Percentiles rank a stretch among this genome's conserved stretches.
phyloP scores from a whole-genome alignment of 2,113 vertebrate species.

The Nerophis lumbriciformis region DNA sequence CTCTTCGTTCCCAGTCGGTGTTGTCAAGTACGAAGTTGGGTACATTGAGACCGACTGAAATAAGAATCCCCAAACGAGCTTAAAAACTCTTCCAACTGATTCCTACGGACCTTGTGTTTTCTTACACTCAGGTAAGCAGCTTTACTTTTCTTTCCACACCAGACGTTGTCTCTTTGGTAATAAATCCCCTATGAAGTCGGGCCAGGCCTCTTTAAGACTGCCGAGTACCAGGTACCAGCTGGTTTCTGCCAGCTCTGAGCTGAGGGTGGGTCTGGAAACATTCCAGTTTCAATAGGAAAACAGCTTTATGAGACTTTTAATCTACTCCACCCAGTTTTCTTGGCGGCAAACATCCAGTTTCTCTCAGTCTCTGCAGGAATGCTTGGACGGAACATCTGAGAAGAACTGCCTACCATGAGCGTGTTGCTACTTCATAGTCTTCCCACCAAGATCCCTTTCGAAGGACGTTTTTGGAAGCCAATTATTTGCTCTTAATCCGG shows the following conservation, averaged over 20 bases:
- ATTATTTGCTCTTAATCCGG: neutral
- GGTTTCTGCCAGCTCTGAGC: constrained; percentile 18
- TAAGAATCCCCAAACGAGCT: too few species aligned
- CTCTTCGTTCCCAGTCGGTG: too few species aligned
- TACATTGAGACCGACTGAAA: too few species aligned
- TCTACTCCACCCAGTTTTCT: neutral
- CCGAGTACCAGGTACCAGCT: neutral
- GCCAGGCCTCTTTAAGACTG: neutral
- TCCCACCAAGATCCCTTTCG: neutral
- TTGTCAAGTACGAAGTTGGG: too few species aligned
- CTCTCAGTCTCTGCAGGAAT: neutral
- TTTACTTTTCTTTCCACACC: too few species aligned
- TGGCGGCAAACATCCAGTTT: neutral
- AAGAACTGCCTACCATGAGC: neutral
- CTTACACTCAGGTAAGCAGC: too few species aligned
- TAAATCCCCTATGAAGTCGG: neutral
- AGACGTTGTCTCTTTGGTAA: too few species aligned
- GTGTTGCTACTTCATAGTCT: neutral
- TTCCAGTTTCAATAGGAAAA: constrained; percentile 8
- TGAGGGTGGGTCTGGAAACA: constrained; percentile 14
- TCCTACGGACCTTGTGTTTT: too few species aligned
- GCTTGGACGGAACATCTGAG: neutral
- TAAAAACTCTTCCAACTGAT: too few species aligned
- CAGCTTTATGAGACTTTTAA: constrained; percentile 1
- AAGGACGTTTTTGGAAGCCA: too few species aligned